Percentiles rank a stretch among this genome's conserved stretches.
Evolutionary conservation across 2,797 vertebrate genomes (phyloP).

Genomic region (Scleropages formosus): DNA sequence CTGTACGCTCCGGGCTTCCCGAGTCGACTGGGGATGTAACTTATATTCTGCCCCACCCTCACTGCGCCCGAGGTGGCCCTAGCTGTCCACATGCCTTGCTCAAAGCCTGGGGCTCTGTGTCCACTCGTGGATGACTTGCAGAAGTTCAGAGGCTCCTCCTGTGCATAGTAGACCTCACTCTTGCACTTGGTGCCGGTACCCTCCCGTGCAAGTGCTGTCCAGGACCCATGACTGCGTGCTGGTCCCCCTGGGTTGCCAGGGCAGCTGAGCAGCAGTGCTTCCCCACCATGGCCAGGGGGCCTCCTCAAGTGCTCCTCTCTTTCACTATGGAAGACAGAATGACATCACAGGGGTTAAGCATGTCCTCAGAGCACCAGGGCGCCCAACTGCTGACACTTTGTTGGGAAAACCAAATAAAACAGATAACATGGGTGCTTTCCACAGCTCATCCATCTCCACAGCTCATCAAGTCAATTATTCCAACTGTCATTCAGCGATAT

Average conservation of each 20-base stretch:
- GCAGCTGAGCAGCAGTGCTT: conserved; percentile 63
- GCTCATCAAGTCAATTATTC: conserved; percentile 1
- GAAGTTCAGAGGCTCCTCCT: conserved; percentile 69
- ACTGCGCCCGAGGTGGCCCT: conserved; percentile 58
- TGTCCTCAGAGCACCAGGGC: conserved; percentile 11
- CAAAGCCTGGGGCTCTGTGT: conserved; percentile 65
- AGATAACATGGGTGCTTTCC: not conserved
- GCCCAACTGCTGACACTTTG: not conserved
- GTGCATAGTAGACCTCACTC: conserved; percentile 62
- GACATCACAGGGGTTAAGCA: too few relatives aligned
- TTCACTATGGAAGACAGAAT: conserved; percentile 53
- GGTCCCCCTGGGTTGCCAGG: conserved; percentile 59
- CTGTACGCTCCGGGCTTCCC: conserved; percentile 67
- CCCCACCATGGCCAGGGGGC: conserved; percentile 62
- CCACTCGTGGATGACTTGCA: conserved; percentile 64
- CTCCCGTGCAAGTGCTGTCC: conserved; percentile 74
- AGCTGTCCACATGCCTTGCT: conserved; percentile 58
- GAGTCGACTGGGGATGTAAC: conserved; percentile 57
- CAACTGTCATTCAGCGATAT: conserved; percentile 11
- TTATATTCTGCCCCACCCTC: conserved; percentile 55
- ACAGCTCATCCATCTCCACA: not conserved
- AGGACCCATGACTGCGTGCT: conserved; percentile 68
- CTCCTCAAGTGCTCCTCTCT: conserved; percentile 71
- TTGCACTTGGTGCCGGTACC: conserved; percentile 63
- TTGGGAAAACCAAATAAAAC: not conserved